phyloP scores from a whole-genome alignment of 1,140 invertebrate genomes.

The Lepeophtheirus salmonis region DNA sequence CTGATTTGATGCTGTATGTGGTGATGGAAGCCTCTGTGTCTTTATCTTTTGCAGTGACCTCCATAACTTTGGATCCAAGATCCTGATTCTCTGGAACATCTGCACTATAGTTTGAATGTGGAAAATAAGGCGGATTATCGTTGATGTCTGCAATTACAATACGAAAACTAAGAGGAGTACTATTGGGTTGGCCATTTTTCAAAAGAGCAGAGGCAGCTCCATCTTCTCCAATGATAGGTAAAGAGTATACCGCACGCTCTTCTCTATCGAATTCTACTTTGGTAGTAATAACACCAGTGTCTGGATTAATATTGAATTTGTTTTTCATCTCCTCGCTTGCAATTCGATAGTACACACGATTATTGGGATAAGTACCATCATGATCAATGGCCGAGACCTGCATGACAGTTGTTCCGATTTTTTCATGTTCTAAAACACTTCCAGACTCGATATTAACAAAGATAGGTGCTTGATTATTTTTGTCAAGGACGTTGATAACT shows the following conservation, averaged over 20 bases:
- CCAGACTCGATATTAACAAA: conserved; percentile 55
- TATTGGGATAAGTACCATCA: conserved; percentile 59
- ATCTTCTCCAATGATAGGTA: conserved; percentile 63
- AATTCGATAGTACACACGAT: conserved; percentile 25
- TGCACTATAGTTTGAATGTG: conserved; percentile 43
- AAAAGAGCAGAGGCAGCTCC: conserved; percentile 59
- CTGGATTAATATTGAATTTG: conserved; percentile 50
- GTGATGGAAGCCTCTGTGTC: conserved; percentile 56
- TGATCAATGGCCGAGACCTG: conserved; percentile 63
- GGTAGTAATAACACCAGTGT: conserved; percentile 67
- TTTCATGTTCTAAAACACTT: conserved; percentile 62
- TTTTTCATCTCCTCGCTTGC: conserved; percentile 37
- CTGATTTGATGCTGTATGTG: conserved; percentile 51
- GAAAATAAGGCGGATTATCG: conserved; percentile 65
- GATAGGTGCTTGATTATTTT: conserved; percentile 67
- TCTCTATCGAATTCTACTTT: conserved; percentile 57
- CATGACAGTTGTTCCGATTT: conserved; percentile 54
- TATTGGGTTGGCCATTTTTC: conserved; percentile 39
- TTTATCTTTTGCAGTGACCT: conserved; percentile 55
- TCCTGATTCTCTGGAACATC: conserved; percentile 62
- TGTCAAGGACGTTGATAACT: conserved; percentile 53
- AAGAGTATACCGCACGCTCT: conserved; percentile 48
- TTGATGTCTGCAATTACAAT: conserved; percentile 79
- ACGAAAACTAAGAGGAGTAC: conserved; percentile 42
- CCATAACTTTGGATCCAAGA: conserved; percentile 51